Percentiles rank a stretch among this genome's conserved stretches.
Conservation (phyloP, 1,140 invertebrate genomes). For the Zaprionus capensis region DNA sequence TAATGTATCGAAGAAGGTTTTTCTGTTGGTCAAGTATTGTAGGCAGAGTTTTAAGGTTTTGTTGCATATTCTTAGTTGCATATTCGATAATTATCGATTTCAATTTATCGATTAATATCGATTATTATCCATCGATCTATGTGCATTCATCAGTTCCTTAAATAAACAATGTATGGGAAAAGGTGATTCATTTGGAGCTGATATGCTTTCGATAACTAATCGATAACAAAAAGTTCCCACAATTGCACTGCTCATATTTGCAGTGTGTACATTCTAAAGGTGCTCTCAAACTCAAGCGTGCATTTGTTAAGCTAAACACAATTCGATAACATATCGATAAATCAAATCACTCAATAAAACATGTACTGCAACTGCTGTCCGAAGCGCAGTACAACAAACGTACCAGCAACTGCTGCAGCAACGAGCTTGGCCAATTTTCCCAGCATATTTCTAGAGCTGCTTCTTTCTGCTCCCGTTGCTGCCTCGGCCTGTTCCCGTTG, state of each 20-base stretch:
- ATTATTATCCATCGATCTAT: too few species aligned
- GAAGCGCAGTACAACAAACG: not conserved
- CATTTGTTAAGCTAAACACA: not conserved
- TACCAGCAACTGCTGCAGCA: not conserved
- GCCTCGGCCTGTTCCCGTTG: not conserved
- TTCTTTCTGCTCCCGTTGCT: not conserved
- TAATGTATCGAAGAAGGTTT: not conserved
- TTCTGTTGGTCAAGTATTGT: too few species aligned
- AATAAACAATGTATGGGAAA: too few species aligned
- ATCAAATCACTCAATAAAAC: not conserved
- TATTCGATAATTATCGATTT: too few species aligned
- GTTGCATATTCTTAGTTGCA: too few species aligned
- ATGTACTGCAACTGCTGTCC: conserved; percentile 6
- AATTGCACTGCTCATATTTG: not conserved
- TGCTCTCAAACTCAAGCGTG: not conserved
- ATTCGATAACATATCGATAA: conserved; percentile 4
- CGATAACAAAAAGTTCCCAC: not conserved
- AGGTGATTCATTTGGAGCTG: too few species aligned
- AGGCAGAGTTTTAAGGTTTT: too few species aligned
- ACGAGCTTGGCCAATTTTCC: conserved; percentile 27
- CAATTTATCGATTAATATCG: too few species aligned
- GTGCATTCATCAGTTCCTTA: too few species aligned
- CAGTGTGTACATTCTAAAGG: not conserved
- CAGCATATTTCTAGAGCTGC: conserved; percentile 34
- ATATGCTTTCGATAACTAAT: not conserved